Base-by-base conservation (phyloP, 2,113 vertebrate genomes). In the Upupa epops region DNA sequence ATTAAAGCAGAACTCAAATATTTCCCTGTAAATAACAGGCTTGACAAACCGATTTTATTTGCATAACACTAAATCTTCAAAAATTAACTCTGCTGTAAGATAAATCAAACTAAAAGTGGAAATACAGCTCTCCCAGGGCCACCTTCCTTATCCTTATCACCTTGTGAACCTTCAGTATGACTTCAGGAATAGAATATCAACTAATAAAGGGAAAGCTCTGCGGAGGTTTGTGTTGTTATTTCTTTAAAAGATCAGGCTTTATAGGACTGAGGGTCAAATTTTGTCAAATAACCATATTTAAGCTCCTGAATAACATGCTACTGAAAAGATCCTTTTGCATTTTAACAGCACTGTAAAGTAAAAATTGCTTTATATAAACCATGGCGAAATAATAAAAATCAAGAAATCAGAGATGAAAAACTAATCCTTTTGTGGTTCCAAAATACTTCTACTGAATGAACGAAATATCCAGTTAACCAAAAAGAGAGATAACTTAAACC, bases 371-470 rank as follows among this genome's bases (percentile, higher is more conserved):
- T 65, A 22, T 24, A 71, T 9, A 84, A 90, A 71, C 37, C 16
- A 29, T 12, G 7, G 14, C 26, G 15, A 56, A 46, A 26, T 34
- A 64, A 54, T 28, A 17, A 26, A 42, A 28, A 54, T 32, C 15
- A 83, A 82, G 49, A 87, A 91, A 85, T 29, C 42, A 28, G 7
- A 69, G 83, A 51, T 51, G 83, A 92, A 89, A 87, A 92, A 91
- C 68, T 88, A 88, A 77, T 75, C 75, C 92, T 92, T 94, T 80
- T 91, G 89, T 83, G 82, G 85, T 89, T 91, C 78, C 49, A 89
- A 64, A 93, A 88, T 64, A 37, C 24, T 77, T 52, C 45, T 34
- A 68, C 51, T 85, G 34, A 94, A 91, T 78, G 91, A 91, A 83
- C 64, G 63, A 92, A 89, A 63, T 34, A 83, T 14, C 70, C 68